phyloP scores from a whole-genome alignment of 2,797 vertebrate genomes.

The Intellagama lesueurii region DNA sequence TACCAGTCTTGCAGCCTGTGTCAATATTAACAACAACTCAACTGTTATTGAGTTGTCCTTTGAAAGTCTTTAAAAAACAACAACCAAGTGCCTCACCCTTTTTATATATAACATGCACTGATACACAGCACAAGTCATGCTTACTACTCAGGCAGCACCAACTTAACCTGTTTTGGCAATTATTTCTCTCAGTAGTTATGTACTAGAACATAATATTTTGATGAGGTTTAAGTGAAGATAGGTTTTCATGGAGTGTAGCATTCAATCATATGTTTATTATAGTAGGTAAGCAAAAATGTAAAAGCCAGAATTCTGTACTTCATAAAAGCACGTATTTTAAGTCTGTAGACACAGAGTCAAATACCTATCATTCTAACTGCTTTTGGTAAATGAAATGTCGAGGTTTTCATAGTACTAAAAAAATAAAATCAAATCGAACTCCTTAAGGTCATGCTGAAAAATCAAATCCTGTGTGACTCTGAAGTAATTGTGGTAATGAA shows the following conservation, averaged over 20 bases:
- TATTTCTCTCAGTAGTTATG: not conserved
- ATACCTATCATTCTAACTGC: constrained; percentile 35
- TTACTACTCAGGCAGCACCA: not conserved
- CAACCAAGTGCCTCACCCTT: too few species aligned
- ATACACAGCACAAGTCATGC: not conserved
- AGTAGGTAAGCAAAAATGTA: not conserved
- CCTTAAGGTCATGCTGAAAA: constrained; percentile 53
- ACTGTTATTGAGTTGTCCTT: not conserved
- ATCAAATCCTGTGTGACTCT: constrained; percentile 55
- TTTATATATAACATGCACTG: not conserved
- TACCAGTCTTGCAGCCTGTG: not conserved
- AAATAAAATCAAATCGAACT: constrained; percentile 31
- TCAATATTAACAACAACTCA: not conserved
- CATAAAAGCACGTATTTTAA: constrained; percentile 38
- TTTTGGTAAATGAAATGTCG: constrained; percentile 28
- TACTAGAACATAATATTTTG: not conserved
- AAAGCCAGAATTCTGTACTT: constrained; percentile 53
- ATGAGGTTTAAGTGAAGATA: not conserved
- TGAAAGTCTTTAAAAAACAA: not conserved
- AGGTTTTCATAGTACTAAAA: constrained; percentile 36
- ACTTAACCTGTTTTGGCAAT: not conserved
- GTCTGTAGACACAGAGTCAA: constrained; percentile 10
- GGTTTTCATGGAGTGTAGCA: not conserved
- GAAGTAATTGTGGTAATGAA: constrained; percentile 69
- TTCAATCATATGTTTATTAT: constrained; percentile 10